phyloP scores from a whole-genome alignment of 92 coral and sea anemone genomes.

The Porites evermanni region DNA sequence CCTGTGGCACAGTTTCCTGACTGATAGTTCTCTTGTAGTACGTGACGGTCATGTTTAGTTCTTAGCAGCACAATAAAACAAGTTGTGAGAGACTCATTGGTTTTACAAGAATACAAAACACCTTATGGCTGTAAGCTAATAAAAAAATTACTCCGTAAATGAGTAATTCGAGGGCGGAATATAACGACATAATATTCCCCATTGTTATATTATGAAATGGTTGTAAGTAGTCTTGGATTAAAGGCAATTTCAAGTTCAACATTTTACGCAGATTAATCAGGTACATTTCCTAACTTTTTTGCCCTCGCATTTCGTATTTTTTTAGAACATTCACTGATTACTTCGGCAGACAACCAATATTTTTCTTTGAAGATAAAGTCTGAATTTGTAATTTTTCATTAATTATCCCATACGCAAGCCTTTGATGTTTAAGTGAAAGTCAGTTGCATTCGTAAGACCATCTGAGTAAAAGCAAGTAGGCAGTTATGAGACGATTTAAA shows the following conservation, averaged over 20 bases:
- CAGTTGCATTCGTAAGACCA: not conserved
- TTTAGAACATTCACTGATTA: not conserved
- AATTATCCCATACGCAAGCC: not conserved
- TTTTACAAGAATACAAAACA: not conserved
- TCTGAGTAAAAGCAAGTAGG: not conserved
- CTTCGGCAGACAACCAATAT: not conserved
- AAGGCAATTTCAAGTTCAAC: not conserved
- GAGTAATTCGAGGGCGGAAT: not conserved
- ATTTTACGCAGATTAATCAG: not conserved
- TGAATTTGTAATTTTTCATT: not conserved
- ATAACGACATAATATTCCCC: not conserved
- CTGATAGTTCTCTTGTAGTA: not conserved
- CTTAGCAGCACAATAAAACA: no score
- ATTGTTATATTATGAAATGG: no score
- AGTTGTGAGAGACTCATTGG: not conserved
- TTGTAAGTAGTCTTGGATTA: not conserved
- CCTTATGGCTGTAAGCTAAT: not conserved
- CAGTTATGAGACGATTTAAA: not conserved
- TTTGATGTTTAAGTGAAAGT: not conserved
- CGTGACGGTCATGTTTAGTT: not conserved
- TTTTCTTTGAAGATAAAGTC: not conserved
- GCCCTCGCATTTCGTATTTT: not conserved
- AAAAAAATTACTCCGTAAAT: conserved; percentile 1
- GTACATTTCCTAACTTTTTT: not conserved
- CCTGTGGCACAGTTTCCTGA: not conserved